Base-by-base conservation (phyloP, 1,140 invertebrate species). In the Megalonaias nervosa region DNA sequence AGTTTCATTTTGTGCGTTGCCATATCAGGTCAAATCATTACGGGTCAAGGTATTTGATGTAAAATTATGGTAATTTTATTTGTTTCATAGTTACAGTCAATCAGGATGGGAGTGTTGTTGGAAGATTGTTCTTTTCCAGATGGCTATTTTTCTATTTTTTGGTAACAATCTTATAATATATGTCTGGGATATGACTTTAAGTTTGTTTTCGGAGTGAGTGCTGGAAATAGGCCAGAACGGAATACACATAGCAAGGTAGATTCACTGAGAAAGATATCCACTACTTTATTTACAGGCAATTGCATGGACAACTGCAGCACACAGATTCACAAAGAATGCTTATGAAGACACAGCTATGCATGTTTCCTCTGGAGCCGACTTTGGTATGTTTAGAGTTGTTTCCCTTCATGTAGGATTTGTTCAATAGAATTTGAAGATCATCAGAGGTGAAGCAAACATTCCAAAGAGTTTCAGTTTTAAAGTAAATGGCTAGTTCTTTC, bases 241-340 rank as follows among this genome's bases (percentile, higher is more conserved):
- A 11, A 58, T 23, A 71, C 59, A 60, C 23, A 11, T 14, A n/a
- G 2, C 13, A 59, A 59, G 19, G 4, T 60, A 38, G 66, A 23
- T 12, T n/a, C 19, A 67, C 6, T 67, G 66, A 19, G 3, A 19
- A 21, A 67, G n/a, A n/a, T 38, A n/a, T 2, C 72, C 9, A 56
- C n/a, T 21, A 65, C n/a, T 72, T 14, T 72, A 4, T 82, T 68
- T 68, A 11, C 75, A 90, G 88, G 89, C 88, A 57, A 82, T 90
- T 67, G 87, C 89, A 23, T 90, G 89, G 89, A 89, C 84, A 21
- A 89, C 88, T 59, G 88, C 89, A 62, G 84, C 88, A 65, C 89
- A 90, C 71, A 84, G 88, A 69, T 88, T 89, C 75, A 85, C 84
- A n/a, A 82, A 81, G 56, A 86, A 90, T 80, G 74, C 80, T 19